phyloP scores from a whole-genome alignment of 2,888 invertebrate species.

The Xiphydria camelus region DNA sequence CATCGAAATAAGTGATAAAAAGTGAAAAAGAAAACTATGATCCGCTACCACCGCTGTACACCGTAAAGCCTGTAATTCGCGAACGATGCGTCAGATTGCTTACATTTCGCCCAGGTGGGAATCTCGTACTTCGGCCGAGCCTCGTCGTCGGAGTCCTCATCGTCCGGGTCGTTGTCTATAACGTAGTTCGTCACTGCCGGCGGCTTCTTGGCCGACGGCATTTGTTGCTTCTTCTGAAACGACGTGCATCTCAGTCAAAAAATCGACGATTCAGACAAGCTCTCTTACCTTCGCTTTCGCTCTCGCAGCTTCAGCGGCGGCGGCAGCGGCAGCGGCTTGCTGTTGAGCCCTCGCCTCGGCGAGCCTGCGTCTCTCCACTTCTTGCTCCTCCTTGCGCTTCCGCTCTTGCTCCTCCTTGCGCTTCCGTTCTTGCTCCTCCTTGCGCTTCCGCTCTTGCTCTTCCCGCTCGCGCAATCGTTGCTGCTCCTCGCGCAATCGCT shows the following conservation, averaged over 20 bases:
- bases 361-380: conserved; percentile 52
- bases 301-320: conserved; percentile 42
- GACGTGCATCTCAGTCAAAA: no score
- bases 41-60: no score
- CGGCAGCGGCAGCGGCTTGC: no score
- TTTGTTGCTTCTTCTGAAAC: no score
- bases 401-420: conserved; percentile 47
- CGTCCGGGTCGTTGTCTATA: conserved; percentile 53
- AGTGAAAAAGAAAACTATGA: no score
- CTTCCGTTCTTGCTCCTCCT: conserved; percentile 51
- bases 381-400: no score
- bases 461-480: conserved; percentile 48
- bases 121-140: conserved; percentile 46
- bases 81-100: no score
- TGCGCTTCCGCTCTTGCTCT: conserved; percentile 45
- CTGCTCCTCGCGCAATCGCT: conserved; percentile 43
- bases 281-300: conserved; percentile 18
- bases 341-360: conserved; percentile 46
- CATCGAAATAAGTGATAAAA: no score
- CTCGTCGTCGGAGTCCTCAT: conserved; percentile 51
- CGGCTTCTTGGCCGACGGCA: conserved; percentile 31
- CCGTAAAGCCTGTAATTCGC: no score
- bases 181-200: conserved; percentile 37
- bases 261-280: no score
- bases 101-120: conserved; percentile 50